Conservation (phyloP, 2,888 invertebrate species). For the Drosophila koepferae region DNA sequence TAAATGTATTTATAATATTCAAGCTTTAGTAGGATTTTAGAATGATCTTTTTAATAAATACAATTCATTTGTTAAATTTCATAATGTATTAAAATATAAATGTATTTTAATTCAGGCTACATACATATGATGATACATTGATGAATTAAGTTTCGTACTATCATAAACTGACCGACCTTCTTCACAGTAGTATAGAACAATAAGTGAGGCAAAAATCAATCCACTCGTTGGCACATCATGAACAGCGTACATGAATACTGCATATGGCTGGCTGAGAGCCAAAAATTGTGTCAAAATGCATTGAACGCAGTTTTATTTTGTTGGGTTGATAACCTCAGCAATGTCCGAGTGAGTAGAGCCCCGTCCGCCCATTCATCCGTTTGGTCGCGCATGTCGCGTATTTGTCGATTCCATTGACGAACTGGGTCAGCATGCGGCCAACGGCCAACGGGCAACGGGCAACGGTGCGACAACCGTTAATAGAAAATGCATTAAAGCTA, state of each 20-base stretch:
- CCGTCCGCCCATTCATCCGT: slow-evolving; percentile 7
- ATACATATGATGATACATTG: no score
- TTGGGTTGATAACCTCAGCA: slow-evolving; percentile 72
- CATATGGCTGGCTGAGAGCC: slow-evolving; percentile 52
- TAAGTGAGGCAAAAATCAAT: neutral
- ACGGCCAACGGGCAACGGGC: slow-evolving; percentile 23
- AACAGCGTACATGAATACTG: slow-evolving; percentile 50
- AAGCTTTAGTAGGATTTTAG: no score
- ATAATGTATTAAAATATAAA: no score
- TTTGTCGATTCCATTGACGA: slow-evolving; percentile 76
- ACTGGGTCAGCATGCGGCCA: slow-evolving; percentile 70
- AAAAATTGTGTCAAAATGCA: slow-evolving; percentile 76
- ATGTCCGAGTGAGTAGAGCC: slow-evolving; percentile 6
- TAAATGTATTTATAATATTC: no score
- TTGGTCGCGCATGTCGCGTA: slow-evolving; percentile 32
- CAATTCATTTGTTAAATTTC: no score
- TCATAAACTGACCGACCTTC: no score
- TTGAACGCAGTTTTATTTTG: slow-evolving; percentile 48
- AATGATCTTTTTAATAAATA: no score
- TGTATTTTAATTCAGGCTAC: no score
- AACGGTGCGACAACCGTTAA: slow-evolving; percentile 65
- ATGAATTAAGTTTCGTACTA: no score
- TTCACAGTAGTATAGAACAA: no score
- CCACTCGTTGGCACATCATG: neutral
- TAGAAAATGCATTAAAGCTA: slow-evolving; percentile 76